Evolutionary conservation across 2,113 vertebrate genomes (phyloP), one percentile per base, ranked within the genome.

Genomic region (Sisor rabdophorus): DNA sequence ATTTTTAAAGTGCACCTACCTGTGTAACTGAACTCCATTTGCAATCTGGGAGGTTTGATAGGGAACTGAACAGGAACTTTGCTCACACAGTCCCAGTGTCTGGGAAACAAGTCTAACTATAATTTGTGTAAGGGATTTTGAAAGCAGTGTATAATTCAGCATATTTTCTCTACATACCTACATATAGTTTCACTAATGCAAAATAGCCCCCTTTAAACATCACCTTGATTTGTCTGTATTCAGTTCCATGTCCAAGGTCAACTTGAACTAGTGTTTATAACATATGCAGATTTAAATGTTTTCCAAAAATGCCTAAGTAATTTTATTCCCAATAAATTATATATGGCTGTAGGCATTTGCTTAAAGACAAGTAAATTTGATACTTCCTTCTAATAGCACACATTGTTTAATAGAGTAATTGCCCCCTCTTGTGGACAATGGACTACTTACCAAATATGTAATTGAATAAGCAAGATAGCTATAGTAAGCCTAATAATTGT

Each of bases 1-100:
- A 47, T 68, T 60, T 56, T 13, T 76, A n/a, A 48, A 78, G 78
- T 86, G 87, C 87, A 50, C 89, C 89, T 78, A 92, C 90, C 86
- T 73, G 26, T 83, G 69, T 1, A 85, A 91, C 80, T 88, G 86
- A 53, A 65, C 61, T 19, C 52, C 75, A 47, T 78, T 50, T 40
- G 76, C 75, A 60, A 61, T 79, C 69, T 86, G 73, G n/a, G 79
- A 55, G 74, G 64, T 80, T 56, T 48, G 76, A 81, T 67, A 59
- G 69, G 53, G 47, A 30, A 83, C 81, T 81, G 85, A 75, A 89
- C 92, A 91, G 17, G 80, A 22, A 11, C 81, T 63, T 50, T 72
- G 59, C 81, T 84, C 83, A 8, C 74, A 80, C 80, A 77, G 76
- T 4, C 77, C 85, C 85, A 73, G 79, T 74, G 86, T 76, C 88